Evolutionary conservation across 1,140 invertebrate species (phyloP), one percentile per base, ranked within the genome.

Genomic region (Drosophila teissieri): DNA sequence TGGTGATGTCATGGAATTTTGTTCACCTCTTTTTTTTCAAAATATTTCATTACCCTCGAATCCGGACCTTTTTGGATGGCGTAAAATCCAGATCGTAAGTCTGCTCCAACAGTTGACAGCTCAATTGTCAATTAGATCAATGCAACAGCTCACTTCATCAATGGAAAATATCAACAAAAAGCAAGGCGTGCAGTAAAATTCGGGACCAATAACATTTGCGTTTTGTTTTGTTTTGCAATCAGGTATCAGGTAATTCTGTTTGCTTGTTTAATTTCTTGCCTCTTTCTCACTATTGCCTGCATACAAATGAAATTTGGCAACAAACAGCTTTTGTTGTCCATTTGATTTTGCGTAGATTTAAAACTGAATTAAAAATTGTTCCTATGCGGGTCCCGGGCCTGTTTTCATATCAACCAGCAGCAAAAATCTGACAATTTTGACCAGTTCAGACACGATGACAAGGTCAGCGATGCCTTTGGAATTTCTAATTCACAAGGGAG

Each of bases 121-220:
- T 61, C 42, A 15, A 74, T 72, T 76, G 65, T 61, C 80, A 84
- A 85, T 84, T 85, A 75, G 81, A 85, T 77, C 73, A 63, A 80
- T 80, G 51, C 78, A 62, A 65, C 56, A 48, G 45, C 65, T 63
- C 77, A 72, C 22, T 63, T 39, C 49, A 55, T 55, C 61, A 67
- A 70, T 49, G 53, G 42, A 14, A 39, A 48, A 48, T 3, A 27
- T 22, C 48, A 36, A 53, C 67, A 54, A 61, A 73, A 27, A 40
- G 22, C 15, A 1, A 36, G 17, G 11, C 14, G 14, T 15, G 22
- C 36, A 62, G 62, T 52, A 27, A 54, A 74, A 74, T 64, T 74
- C 31, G 57, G 34, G 45, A 63, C 70, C 72, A 74, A 74, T 63
- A 74, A 74, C 70, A 74, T 52, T 56, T 64, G 37, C 22, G 52